Base-by-base conservation (phyloP, 2,797 vertebrate species). In the Clamator glandarius region DNA sequence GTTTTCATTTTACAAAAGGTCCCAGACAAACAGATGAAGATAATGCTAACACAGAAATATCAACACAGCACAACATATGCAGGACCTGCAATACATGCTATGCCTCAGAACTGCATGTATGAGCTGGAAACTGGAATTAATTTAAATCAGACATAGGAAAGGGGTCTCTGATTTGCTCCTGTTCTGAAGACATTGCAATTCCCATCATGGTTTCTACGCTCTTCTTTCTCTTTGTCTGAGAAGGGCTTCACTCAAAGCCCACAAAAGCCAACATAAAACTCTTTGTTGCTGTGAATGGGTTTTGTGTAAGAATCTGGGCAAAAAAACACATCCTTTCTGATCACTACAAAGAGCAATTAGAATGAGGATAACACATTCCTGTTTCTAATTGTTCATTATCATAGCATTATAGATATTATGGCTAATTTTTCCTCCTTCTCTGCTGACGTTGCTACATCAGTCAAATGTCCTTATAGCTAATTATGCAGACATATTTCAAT, bases 381-480 rank as follows among this genome's bases (percentile, higher is more conserved):
- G 39, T 73, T 93, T 91, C 66, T 94, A 93, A 92, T 94, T 88
- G 84, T 89, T 95, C 89, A 88, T 96, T 94, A 94, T 91, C 39
- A 46, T 41, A 94, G 54, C 79, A 94, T 96, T 93, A 93, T 50
- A 89, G 84, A 75, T 69, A 87, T 84, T 87, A 93, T 58, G 63
- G 35, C 41, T 84, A 52, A 48, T 86, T 94, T 89, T 94, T 48
- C 39, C 28, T 88, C 21, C 59, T 89, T 59, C 81, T 92, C 48
- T 85, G 76, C 66, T 92, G 75, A 93, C 81, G 80, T 69, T 73
- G 58, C 39, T 86, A 54, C 82, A 93, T 93, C 93, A 94, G 46
- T 92, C 91, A 96, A 84, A 76, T 69, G 15, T 91, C 79, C 66
- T 92, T 76, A 78, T 67, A 87, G 76, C 58, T 94, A 93, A 94